Evolutionary conservation across 1,140 invertebrate species (phyloP), one percentile per base, ranked within the genome.

Genomic region (Medauroidea extradentata): DNA sequence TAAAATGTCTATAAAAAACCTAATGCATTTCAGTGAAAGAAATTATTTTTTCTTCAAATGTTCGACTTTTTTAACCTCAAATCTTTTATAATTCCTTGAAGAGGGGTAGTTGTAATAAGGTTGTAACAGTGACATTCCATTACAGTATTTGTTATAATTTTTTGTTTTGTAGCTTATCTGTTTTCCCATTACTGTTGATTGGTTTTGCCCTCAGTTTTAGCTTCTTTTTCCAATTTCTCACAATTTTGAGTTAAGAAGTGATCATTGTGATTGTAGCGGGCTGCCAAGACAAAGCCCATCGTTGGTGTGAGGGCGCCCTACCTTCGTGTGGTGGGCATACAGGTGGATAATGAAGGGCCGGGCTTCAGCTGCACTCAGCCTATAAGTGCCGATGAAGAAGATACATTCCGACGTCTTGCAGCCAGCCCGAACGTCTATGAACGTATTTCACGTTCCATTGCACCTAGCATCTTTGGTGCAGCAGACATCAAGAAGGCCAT

Each of bases 401-500:
- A 98, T 67, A 81, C 89, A 60, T 98, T 99, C 71, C 76, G 88
- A 13, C 79, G 91, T 64, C 77, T 99, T 61, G 91, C 96, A 7
- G 83, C 88, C 4, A 85, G 87, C 34, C 81, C 89, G 0, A 87
- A 98, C 74, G 81, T 98, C 39, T 96, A 96, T 71, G 93, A 99
- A 7, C 86, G 87, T 54, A 85, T 99, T 53, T 84, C 92, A 0
- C 88, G 83, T 62, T 97, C 93, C 53, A 90, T 99, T 67, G 97
- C 98, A 11, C 97, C 98, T 0, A 98, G 96, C 67, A 99, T 99
- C 63, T 99, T 87, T 76, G 98, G 98, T 1, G 90, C 88, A 46
- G 67, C 82, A 8, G 96, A 99, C 75, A 96, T 99, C 59, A 99
- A 99, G 71, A 99, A 97, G 78, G 92, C 97, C 2, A 94, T 99